A percentile compares a stretch with the other conserved stretches of the same genome.
Conservation (phyloP, 2,888 invertebrate genomes). For the Plagodis pulveraria region DNA sequence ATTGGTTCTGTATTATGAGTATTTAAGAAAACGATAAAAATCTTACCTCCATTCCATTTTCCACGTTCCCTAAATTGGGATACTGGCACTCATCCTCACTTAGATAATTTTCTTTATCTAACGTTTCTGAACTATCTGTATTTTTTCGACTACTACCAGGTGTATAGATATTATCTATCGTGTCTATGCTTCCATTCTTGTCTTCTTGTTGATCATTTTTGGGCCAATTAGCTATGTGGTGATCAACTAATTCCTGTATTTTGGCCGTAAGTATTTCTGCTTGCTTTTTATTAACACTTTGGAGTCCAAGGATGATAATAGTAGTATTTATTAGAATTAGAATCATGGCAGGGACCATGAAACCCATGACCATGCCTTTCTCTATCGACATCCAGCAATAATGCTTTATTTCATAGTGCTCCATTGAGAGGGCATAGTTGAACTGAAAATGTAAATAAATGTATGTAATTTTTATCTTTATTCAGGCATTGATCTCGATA, state of each 20-base stretch:
- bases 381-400: constrained; percentile 92
- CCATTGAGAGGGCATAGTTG: constrained; percentile 87
- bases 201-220: constrained; percentile 54
- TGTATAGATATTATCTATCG: constrained; percentile 66
- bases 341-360: constrained; percentile 89
- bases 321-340: constrained; percentile 87
- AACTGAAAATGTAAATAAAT: constrained; percentile 69
- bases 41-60: constrained; percentile 63
- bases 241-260: constrained; percentile 74
- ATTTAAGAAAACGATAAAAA: neutral
- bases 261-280: constrained; percentile 74
- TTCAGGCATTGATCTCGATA: too few relatives aligned
- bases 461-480: neutral
- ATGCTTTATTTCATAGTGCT: constrained; percentile 89
- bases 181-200: constrained; percentile 67
- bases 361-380: constrained; percentile 90
- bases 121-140: constrained; percentile 73
- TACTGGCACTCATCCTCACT: constrained; percentile 75
- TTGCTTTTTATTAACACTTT: constrained; percentile 76
- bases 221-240: constrained; percentile 73
- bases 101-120: constrained; percentile 69
- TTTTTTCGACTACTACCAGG: constrained; percentile 75
- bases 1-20: neutral
- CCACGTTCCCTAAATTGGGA: constrained; percentile 56
- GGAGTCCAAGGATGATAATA: constrained; percentile 84